These are phyloP conservation scores for Nomia melanderi DNA, from an alignment of 1,140 invertebrate genomes.

Conservation along the genomic window DNA sequence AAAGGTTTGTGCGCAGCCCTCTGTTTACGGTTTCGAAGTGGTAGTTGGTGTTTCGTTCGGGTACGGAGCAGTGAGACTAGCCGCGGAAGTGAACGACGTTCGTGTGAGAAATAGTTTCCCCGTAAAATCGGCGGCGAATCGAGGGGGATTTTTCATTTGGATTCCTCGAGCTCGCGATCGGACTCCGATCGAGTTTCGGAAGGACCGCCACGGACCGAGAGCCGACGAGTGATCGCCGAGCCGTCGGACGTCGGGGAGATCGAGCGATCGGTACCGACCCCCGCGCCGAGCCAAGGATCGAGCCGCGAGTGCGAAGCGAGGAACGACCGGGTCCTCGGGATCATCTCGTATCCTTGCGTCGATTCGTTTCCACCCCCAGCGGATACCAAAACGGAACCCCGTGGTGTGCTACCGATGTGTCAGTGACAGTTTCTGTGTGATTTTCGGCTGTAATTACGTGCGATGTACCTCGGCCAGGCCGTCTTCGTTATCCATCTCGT, in stretches of 20 bases:
- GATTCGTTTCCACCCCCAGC: neutral
- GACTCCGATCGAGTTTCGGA: neutral
- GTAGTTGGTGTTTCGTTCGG: neutral
- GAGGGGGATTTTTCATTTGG: no score
- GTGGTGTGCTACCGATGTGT: conserved; percentile 51
- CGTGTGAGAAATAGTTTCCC: neutral
- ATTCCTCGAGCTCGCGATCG: neutral
- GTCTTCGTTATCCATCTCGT: conserved; percentile 68
- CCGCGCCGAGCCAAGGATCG: conserved; percentile 14
- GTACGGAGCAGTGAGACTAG: conserved; percentile 16
- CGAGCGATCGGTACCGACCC: conserved; percentile 23
- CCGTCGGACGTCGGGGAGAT: conserved; percentile 37
- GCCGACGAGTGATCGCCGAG: neutral
- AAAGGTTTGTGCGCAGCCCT: neutral
- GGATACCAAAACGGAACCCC: conserved; percentile 36
- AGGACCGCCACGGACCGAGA: neutral
- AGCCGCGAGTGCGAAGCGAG: neutral
- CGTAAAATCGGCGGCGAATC: no score
- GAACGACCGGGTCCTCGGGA: neutral
- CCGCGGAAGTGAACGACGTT: neutral
- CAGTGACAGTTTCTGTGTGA: conserved; percentile 63
- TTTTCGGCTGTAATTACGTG: conserved; percentile 64
- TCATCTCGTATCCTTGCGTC: neutral
- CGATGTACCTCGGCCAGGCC: conserved; percentile 68
- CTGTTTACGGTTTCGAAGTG: neutral